Percentiles rank a stretch among this genome's conserved stretches.
Conservation (phyloP, 2,888 invertebrate genomes). For the Lasiommata megera region DNA sequence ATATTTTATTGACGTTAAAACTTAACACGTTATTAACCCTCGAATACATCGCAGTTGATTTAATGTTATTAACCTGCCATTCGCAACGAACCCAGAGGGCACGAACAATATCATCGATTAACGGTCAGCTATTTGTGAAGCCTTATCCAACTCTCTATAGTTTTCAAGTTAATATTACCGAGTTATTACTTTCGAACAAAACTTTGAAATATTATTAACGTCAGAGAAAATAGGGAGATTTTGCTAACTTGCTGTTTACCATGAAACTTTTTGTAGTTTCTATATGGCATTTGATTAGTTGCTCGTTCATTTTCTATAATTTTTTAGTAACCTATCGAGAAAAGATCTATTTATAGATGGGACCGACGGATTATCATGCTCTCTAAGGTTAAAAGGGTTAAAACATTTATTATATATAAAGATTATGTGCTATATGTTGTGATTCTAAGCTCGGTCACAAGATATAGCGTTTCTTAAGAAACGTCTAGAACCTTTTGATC, state of each 20-base stretch:
- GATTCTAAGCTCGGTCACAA: too few species aligned
- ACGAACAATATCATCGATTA: constrained; percentile 12
- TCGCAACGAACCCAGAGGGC: background rate
- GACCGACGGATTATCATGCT: too few species aligned
- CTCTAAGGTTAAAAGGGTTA: too few species aligned
- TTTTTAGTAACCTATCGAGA: too few species aligned
- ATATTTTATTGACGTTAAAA: background rate
- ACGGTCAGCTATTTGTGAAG: constrained; percentile 5
- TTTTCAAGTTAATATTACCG: constrained; percentile 11
- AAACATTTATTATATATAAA: too few species aligned
- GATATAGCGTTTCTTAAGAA: too few species aligned
- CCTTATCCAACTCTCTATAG: constrained; percentile 1
- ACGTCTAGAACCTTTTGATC: too few species aligned
- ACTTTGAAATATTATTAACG: constrained; percentile 13
- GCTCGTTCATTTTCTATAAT: background rate
- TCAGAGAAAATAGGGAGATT: background rate
- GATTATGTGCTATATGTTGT: too few species aligned
- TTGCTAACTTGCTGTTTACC: background rate
- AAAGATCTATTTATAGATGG: too few species aligned
- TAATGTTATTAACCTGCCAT: constrained; percentile 9
- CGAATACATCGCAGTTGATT: constrained; percentile 8
- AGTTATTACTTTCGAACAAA: constrained; percentile 13
- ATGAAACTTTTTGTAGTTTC: background rate
- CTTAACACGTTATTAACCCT: constrained; percentile 7
- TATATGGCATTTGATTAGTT: background rate